Evolutionary conservation across 64 coral and sea anemone genomes (phyloP).

Genomic region (Actinia equina): DNA sequence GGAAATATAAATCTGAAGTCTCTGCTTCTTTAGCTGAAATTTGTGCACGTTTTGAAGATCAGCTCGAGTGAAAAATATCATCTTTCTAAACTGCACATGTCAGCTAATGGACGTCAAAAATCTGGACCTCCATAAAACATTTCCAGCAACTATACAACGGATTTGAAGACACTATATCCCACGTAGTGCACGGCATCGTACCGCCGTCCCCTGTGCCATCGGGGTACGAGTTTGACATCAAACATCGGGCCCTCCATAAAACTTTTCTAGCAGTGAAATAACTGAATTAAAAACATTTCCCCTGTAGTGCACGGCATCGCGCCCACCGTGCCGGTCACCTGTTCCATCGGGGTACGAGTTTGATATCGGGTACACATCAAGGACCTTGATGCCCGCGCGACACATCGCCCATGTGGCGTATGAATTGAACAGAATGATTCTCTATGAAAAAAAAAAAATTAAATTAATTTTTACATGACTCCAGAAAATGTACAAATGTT

Average conservation of each 20-base stretch:
- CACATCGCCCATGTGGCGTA: slow-evolving; percentile 89
- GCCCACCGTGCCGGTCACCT: not conserved
- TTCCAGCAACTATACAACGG: slow-evolving; percentile 42
- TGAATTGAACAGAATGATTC: slow-evolving; percentile 67
- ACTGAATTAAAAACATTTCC: slow-evolving; percentile 61
- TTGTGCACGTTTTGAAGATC: no score
- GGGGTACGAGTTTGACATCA: slow-evolving; percentile 32
- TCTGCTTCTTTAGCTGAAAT: not conserved
- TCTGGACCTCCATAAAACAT: slow-evolving; percentile 20
- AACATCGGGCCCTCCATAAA: slow-evolving; percentile 7
- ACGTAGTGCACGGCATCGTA: slow-evolving; percentile 59
- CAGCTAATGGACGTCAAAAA: not conserved
- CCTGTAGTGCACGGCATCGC: slow-evolving; percentile 69
- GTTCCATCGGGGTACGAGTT: slow-evolving; percentile 64
- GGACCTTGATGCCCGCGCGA: slow-evolving; percentile 54
- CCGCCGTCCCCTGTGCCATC: slow-evolving; percentile 36
- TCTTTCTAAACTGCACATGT: no score
- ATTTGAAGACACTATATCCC: slow-evolving; percentile 53
- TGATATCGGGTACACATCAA: slow-evolving; percentile 75
- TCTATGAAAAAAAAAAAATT: slow-evolving; percentile 32
- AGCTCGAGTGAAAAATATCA: no score
- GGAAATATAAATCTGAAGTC: not conserved
- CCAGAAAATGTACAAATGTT: no score
- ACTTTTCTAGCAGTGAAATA: slow-evolving; percentile 40
- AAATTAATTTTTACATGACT: not conserved